Conservation (phyloP, 2,113 vertebrate species). For the Bufo bufo region DNA sequence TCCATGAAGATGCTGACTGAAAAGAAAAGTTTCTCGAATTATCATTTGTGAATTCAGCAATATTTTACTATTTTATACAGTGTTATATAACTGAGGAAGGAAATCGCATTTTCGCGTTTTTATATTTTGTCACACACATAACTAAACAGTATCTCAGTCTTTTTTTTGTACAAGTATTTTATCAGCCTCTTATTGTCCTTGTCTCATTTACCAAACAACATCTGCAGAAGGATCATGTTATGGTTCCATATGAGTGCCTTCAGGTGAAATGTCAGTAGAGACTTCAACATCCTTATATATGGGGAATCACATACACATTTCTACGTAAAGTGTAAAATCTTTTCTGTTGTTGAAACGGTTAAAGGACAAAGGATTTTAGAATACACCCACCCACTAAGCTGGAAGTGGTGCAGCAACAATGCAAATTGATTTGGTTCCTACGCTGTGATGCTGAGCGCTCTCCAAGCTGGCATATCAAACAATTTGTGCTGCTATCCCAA, state of each 20-base stretch:
- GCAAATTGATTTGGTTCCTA: conserved; percentile 37
- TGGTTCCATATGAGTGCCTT: too few relatives aligned
- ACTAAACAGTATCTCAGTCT: too few relatives aligned
- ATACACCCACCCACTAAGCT: neutral
- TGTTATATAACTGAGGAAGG: neutral
- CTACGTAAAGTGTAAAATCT: neutral
- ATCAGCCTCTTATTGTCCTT: too few relatives aligned
- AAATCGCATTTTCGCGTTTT: neutral
- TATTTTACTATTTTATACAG: neutral
- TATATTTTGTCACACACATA: too few relatives aligned
- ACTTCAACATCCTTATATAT: too few relatives aligned
- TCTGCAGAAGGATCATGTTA: too few relatives aligned
- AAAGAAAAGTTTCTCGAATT: neutral
- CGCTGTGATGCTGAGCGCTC: conserved; percentile 24
- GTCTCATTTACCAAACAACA: too few relatives aligned
- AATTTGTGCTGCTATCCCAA: conserved; percentile 65
- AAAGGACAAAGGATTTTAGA: neutral
- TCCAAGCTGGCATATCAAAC: conserved; percentile 63
- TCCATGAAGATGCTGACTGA: neutral
- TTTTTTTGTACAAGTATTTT: too few relatives aligned
- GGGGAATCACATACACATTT: neutral
- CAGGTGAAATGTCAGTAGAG: too few relatives aligned
- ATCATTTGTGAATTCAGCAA: neutral
- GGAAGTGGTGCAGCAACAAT: conserved; percentile 14
- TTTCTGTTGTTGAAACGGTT: neutral